These are phyloP conservation scores for Graphium colonna DNA, from an alignment of 2,888 invertebrate species.

Conservation along the genomic window DNA sequence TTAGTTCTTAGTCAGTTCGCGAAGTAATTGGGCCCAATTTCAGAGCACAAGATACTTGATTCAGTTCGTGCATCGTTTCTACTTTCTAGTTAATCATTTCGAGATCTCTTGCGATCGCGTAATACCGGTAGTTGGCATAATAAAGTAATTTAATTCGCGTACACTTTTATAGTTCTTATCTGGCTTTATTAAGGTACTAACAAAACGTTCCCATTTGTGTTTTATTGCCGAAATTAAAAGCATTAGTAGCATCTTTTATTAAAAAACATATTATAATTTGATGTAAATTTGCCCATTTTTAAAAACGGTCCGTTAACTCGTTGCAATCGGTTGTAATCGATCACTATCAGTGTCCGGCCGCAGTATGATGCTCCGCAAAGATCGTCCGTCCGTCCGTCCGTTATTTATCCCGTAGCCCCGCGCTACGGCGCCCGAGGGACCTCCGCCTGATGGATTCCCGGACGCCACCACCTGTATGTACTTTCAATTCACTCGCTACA, in stretches of 20 bases:
- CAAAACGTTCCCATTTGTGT: constrained; percentile 8
- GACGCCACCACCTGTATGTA: too few relatives aligned
- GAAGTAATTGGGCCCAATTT: constrained; percentile 69
- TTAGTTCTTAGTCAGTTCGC: constrained; percentile 48
- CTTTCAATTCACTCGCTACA: too few relatives aligned
- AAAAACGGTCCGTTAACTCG: neutral
- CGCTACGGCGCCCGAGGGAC: too few relatives aligned
- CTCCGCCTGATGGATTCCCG: too few relatives aligned
- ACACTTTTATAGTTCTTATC: too few relatives aligned
- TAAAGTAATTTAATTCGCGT: constrained; percentile 6
- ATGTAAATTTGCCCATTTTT: too few relatives aligned
- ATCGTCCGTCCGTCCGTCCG: neutral
- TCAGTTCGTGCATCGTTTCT: constrained; percentile 27
- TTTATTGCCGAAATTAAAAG: constrained; percentile 18
- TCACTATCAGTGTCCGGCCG: neutral
- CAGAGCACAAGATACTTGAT: too few relatives aligned
- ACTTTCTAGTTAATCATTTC: constrained; percentile 14
- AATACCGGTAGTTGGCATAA: constrained; percentile 16
- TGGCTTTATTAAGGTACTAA: constrained; percentile 19
- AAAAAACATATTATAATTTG: too few relatives aligned
- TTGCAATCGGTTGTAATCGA: too few relatives aligned
- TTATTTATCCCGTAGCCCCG: neutral
- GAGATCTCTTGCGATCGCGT: constrained; percentile 11
- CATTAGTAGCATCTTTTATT: constrained; percentile 15
- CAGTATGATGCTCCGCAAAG: neutral